These are phyloP conservation scores for Meta bourneti DNA, from an alignment of 2,888 invertebrate genomes.

Conservation along the genomic window DNA sequence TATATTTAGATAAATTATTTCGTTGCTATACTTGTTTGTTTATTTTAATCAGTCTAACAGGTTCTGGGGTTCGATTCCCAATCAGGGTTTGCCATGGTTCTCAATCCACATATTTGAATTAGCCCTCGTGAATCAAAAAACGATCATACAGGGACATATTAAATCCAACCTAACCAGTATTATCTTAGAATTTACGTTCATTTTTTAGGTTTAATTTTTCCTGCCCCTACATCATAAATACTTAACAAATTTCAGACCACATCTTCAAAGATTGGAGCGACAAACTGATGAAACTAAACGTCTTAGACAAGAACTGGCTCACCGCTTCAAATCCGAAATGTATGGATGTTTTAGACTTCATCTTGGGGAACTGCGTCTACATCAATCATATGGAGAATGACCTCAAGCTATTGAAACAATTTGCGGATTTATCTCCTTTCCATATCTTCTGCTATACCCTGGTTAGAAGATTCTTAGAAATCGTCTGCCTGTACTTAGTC, in stretches of 20 bases:
- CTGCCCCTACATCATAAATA: no score
- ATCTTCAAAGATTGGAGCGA: slow-evolving; percentile 18
- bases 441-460: slow-evolving; percentile 36
- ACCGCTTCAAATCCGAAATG: slow-evolving; percentile 17
- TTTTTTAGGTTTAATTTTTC: no score
- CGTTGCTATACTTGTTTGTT: no score
- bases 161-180: no score
- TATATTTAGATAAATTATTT: no score
- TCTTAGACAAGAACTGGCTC: slow-evolving; percentile 29
- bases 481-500: slow-evolving; percentile 12
- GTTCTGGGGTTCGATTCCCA: no score
- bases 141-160: no score
- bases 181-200: no score
- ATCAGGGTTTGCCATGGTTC: no score
- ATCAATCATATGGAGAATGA: slow-evolving; percentile 38
- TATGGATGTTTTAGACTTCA: background rate
- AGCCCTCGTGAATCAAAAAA: no score
- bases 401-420: background rate
- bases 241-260: background rate
- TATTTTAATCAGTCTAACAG: no score
- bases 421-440: background rate
- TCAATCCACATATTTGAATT: no score
- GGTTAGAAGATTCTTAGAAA: slow-evolving; percentile 34
- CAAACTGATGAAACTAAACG: background rate
- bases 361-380: slow-evolving; percentile 20